Conservation (phyloP, 2,113 vertebrate species). For the Anhinga anhinga region DNA sequence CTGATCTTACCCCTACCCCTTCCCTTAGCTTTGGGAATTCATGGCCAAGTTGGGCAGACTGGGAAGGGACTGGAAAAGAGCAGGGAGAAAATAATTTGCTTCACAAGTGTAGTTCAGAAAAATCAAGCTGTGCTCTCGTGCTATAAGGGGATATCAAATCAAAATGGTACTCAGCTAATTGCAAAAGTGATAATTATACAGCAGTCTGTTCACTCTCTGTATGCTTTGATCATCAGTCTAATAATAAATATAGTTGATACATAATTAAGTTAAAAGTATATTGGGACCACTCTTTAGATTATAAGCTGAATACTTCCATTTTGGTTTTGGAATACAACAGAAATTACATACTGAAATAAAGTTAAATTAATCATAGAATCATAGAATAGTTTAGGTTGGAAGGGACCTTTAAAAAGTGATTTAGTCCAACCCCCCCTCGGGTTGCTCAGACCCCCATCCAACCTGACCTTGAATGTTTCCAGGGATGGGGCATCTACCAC, state of each 20-base stretch:
- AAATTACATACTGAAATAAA: not conserved
- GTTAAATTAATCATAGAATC: not conserved
- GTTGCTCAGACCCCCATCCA: too few species aligned
- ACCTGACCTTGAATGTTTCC: too few species aligned
- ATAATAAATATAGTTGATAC: not conserved
- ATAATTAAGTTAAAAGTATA: not conserved
- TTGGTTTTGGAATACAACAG: not conserved
- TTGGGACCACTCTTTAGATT: not conserved
- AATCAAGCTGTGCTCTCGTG: not conserved
- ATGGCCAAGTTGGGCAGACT: not conserved
- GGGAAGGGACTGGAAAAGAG: not conserved
- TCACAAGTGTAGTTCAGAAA: not conserved
- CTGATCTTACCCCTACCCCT: rapidly evolving
- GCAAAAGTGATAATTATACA: not conserved
- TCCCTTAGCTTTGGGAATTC: not conserved
- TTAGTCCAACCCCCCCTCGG: too few species aligned
- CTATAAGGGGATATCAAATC: not conserved
- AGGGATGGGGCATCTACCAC: too few species aligned
- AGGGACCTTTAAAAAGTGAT: too few species aligned
- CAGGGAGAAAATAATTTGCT: not conserved
- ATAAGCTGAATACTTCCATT: not conserved
- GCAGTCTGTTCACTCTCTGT: not conserved
- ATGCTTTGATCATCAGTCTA: not conserved
- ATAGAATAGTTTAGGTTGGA: too few species aligned
- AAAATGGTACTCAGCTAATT: not conserved